Evolutionary conservation across 2,113 vertebrate genomes (phyloP), one percentile per base, ranked within the genome.

Genomic region (Nipponia nippon): DNA sequence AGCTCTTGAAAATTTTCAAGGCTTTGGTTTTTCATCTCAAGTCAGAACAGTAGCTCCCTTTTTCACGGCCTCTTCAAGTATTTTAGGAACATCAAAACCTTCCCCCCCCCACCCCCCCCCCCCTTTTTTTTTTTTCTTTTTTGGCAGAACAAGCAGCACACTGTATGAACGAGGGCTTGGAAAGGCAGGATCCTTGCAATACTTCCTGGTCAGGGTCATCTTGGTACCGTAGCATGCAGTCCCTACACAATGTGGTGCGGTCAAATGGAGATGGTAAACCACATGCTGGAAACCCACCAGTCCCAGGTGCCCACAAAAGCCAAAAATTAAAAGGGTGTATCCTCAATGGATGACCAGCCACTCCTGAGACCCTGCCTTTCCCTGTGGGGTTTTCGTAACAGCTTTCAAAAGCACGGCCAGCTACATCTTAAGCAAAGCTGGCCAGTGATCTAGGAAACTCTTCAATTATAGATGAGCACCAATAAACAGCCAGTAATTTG

Each of bases 301-400:
- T 98, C 97, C 97, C 93, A 91, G 95, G 96, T 97, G 98, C 97
- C 98, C 98, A 94, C 98, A 98, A 98, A 98, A 98, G 95, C 98
- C 98, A 97, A 98, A 98, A 98, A 98, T 98, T 98, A 98, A 98
- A 98, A 97, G 98, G 88, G 96, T 95, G 95, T 97, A 98, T 98
- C 97, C 98, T 98, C 97, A 23, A 72, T 65, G 97, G 98, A 98
- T 97, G 97, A 86, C 94, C 97, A 98, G 97, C 95, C 90, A 97
- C 98, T 97, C 98, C 46, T 67, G 98, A 98, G 98, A 97, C 98
- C 94, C 92, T n/a, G 7, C 66, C 92, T 81, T 73, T 89, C 97
- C 96, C 97, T 52, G 32, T 34, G 88, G 98, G 93, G 42, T 82
- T 93, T 95, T 75, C 84, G 72, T 98, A 98, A 98, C 96, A 97